Percentiles rank a stretch among this genome's conserved stretches.
These are phyloP conservation scores for Pseudococcus jackbeardsleyi DNA, from an alignment of 2,888 invertebrate species.

Conservation along the genomic window DNA sequence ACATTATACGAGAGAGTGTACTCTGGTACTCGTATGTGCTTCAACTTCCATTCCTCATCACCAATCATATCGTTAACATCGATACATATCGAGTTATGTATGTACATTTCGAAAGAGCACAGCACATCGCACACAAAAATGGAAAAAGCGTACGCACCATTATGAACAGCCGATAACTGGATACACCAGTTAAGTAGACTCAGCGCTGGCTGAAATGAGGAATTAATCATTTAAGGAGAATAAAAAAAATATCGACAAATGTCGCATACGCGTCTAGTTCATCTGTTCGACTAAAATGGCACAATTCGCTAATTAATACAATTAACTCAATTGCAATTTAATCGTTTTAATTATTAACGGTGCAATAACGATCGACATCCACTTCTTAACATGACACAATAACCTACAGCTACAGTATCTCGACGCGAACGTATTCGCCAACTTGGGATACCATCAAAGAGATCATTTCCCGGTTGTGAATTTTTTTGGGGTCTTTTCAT, in stretches of 20 bases:
- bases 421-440: neutral
- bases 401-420: conserved; percentile 54
- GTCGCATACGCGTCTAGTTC: conserved; percentile 43
- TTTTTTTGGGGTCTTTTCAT: neutral
- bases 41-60: neutral
- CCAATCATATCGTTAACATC: conserved; percentile 30
- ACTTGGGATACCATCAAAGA: conserved; percentile 23
- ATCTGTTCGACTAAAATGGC: conserved; percentile 51
- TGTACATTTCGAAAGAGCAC: neutral
- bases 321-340: conserved; percentile 54
- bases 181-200: conserved; percentile 10
- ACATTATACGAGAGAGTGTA: neutral
- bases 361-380: conserved; percentile 52
- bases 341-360: conserved; percentile 57
- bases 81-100: conserved; percentile 31
- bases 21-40: neutral
- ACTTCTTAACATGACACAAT: conserved; percentile 49
- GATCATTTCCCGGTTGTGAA: neutral
- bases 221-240: conserved; percentile 24
- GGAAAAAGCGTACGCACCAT: neutral
- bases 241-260: conserved; percentile 25
- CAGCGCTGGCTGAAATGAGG: conserved; percentile 11
- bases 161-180: conserved; percentile 18
- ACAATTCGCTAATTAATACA: conserved; percentile 55
- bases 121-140: neutral